These are phyloP conservation scores for Hydractinia symbiolongicarpus DNA, from an alignment of 30 jellyfish, hydroid and myxozoan species.

Conservation along the genomic window DNA sequence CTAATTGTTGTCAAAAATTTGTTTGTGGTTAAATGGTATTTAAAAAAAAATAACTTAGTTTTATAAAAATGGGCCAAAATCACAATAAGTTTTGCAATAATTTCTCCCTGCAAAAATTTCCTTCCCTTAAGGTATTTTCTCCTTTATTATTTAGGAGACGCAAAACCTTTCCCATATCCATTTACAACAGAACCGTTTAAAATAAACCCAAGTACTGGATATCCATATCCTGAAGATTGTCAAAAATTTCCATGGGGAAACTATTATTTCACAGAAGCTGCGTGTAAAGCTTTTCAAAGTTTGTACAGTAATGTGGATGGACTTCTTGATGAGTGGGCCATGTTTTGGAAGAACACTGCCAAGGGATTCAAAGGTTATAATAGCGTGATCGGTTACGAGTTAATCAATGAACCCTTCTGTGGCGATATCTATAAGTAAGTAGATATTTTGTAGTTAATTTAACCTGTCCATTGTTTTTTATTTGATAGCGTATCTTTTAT, in stretches of 20 bases:
- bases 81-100: too few species aligned
- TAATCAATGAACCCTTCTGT: constrained; percentile 84
- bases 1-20: too few species aligned
- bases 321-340: constrained; percentile 75
- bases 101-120: too few species aligned
- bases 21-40: too few species aligned
- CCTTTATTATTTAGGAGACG: constrained; percentile 43
- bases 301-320: constrained; percentile 86
- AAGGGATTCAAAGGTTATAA: constrained; percentile 47
- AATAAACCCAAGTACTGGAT: constrained; percentile 81
- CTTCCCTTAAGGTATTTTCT: neutral
- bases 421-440: constrained; percentile 83
- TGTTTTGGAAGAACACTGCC: constrained; percentile 86
- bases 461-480: too few species aligned
- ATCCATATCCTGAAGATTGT: constrained; percentile 84
- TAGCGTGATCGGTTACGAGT: constrained; percentile 78
- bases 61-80: too few species aligned
- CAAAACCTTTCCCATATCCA: constrained; percentile 73
- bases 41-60: too few species aligned
- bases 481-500: too few species aligned
- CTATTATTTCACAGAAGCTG: constrained; percentile 85
- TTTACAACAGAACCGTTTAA: constrained; percentile 56
- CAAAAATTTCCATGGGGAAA: constrained; percentile 77
- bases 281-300: constrained; percentile 80
- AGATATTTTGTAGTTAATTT: neutral